Percentiles rank a stretch among this genome's conserved stretches.
phyloP scores from a whole-genome alignment of 2,888 invertebrate genomes.

The Calephelis perditalis region DNA sequence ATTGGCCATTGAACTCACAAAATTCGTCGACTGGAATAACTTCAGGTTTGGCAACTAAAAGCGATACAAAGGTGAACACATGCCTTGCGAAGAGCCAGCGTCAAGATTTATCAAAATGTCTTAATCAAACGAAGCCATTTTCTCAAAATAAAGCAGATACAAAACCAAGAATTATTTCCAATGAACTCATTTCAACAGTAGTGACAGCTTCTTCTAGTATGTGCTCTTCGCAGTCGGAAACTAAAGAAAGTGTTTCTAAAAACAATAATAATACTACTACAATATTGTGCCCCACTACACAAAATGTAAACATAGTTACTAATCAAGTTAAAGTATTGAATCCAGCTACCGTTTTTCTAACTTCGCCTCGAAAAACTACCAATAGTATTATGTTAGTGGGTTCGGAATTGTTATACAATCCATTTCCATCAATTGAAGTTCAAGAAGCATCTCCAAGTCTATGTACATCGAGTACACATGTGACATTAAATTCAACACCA shows the following conservation, averaged over 20 bases:
- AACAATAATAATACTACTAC: background rate
- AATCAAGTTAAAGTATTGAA: constrained; percentile 24
- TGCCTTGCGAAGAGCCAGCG: background rate
- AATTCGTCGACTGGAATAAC: background rate
- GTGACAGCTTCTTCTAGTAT: background rate
- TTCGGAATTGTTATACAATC: constrained; percentile 45
- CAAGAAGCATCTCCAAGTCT: constrained; percentile 24
- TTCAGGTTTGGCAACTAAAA: background rate
- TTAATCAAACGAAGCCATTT: background rate
- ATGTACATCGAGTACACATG: background rate
- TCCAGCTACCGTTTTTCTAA: constrained; percentile 36
- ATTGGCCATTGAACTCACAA: constrained; percentile 25
- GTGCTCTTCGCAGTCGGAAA: background rate
- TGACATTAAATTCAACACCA: constrained; percentile 25
- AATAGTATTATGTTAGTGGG: constrained; percentile 49
- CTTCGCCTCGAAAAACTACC: constrained; percentile 30
- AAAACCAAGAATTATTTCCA: constrained; percentile 12
- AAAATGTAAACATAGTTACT: constrained; percentile 7
- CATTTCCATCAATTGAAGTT: constrained; percentile 36
- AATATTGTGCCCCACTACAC: background rate
- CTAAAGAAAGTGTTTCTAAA: background rate
- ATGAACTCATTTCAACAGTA: constrained; percentile 2
- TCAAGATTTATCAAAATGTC: background rate
- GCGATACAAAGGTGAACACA: background rate
- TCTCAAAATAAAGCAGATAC: background rate